Evolutionary conservation across 2,113 vertebrate species (phyloP).

Genomic region (Muntiacus muntjak): DNA sequence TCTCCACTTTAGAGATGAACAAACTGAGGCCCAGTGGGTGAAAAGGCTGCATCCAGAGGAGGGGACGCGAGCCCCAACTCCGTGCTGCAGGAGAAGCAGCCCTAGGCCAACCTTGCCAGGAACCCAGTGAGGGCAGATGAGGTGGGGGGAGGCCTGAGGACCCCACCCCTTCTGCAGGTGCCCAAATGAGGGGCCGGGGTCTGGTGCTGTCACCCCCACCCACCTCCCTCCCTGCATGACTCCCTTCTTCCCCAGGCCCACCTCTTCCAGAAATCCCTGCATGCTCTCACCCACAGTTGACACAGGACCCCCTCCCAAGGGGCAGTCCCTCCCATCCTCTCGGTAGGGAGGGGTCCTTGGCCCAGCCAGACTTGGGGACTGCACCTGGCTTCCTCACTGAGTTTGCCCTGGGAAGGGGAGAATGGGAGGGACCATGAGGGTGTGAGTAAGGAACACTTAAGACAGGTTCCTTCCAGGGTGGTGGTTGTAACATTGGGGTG

Average conservation of each 20-base stretch:
- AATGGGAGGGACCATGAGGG: not conserved
- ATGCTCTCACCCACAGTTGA: not conserved
- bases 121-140: not conserved
- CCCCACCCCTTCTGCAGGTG: not conserved
- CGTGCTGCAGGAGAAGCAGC: not conserved
- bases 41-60: not conserved
- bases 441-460: not conserved
- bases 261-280: not conserved
- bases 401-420: not conserved
- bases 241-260: not conserved
- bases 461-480: not conserved
- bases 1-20: not conserved
- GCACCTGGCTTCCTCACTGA: too few relatives aligned
- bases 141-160: not conserved
- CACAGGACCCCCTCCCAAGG: not conserved
- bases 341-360: accelerated
- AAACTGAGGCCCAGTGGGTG: not conserved
- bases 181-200: not conserved
- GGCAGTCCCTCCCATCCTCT: not conserved
- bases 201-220: accelerated
- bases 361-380: not conserved
- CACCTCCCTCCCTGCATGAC: not conserved
- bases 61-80: not conserved
- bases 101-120: not conserved
- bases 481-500: not conserved